phyloP scores from a whole-genome alignment of 2,888 invertebrate species.

The Subacronicta megacephala region DNA sequence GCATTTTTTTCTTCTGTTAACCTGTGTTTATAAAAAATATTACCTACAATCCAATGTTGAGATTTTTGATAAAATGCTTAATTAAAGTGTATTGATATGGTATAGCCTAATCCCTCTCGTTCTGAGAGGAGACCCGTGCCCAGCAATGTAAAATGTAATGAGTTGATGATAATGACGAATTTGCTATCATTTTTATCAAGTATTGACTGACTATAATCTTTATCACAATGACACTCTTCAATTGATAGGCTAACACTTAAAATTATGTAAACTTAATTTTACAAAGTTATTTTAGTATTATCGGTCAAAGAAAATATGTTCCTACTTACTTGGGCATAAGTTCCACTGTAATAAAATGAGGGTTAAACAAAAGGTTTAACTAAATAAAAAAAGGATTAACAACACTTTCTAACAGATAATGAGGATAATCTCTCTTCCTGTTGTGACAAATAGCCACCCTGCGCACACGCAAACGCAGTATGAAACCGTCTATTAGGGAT shows the following conservation, averaged over 20 bases:
- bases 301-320: conserved; percentile 17
- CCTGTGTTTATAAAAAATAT: too few species aligned
- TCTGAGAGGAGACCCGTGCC: too few species aligned
- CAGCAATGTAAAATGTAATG: too few species aligned
- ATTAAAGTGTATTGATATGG: too few species aligned
- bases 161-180: too few species aligned
- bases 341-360: conserved; percentile 31
- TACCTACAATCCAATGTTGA: too few species aligned
- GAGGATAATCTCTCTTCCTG: conserved; percentile 77
- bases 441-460: conserved; percentile 76
- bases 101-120: too few species aligned
- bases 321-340: conserved; percentile 19
- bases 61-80: neutral
- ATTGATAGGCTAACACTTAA: neutral
- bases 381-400: conserved; percentile 75
- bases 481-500: conserved; percentile 61
- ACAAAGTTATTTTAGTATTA: conserved; percentile 20
- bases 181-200: too few species aligned
- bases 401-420: conserved; percentile 76
- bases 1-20: conserved; percentile 9
- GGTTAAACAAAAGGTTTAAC: conserved; percentile 44
- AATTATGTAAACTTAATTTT: conserved; percentile 13
- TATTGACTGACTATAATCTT: conserved; percentile 10
- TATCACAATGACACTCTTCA: conserved; percentile 5
- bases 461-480: conserved; percentile 53